Evolutionary conservation across 2,888 invertebrate species (phyloP), one percentile per base, ranked within the genome.

Genomic region (Serripes groenlandicus): DNA sequence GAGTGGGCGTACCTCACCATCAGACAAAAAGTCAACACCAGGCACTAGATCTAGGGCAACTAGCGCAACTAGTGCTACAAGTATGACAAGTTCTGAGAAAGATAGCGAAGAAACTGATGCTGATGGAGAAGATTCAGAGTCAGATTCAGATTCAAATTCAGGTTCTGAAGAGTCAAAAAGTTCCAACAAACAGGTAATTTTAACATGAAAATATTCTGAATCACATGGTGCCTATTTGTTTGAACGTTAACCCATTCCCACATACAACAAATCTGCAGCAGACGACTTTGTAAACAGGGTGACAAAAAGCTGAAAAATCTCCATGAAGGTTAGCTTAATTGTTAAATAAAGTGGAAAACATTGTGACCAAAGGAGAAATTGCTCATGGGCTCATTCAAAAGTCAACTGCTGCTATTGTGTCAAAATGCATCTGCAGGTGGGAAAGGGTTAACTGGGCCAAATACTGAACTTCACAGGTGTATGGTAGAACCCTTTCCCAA

Each of bases 21-120:
- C 42, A 23, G 66, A 66, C 15, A 49, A 76, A 34, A 69, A 62
- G 23, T 75, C 75, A 4, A 82, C 80, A 1, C 76, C 79, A 52
- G 70, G 58, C 2, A 77, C 79, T 18, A 84, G 80, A 60, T 85
- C 85, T 32, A 35, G 78, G 30, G 70, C 82, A 18, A 85, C 82
- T 4, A 82, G 75, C 28, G 83, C 66, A 4, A 77, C 56, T 9
- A 35, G 64, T 15, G 73, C 37, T 9, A 37, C 30, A 23, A 58
- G 60, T 7, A 66, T 42, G 5, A 54, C 49, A 15, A 70, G 56
- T 18, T 76, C 72, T 26, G 78, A 75, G 30, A 75, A 76, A n/a
- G 72, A 68, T n/a, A 32, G 60, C 42, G 74, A 62, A 28, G 74
- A 72, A 26, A 18, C 62, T n/a, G 75, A 70, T 15, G 78, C 23